Conservation (phyloP, 2,113 vertebrate genomes). For the Semnopithecus entellus region DNA sequence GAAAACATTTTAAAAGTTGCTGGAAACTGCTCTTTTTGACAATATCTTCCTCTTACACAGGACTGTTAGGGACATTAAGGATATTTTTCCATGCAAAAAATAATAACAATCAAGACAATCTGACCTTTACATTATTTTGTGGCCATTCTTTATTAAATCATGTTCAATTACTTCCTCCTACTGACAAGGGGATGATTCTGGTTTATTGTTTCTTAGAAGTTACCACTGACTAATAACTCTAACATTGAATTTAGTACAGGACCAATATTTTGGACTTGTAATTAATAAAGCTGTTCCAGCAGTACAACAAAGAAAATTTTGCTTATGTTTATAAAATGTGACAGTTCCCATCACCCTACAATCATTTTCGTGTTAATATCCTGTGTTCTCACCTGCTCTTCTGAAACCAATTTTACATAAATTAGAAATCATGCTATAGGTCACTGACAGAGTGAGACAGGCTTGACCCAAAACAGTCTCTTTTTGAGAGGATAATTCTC, state of each 20-base stretch:
- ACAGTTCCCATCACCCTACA: neutral
- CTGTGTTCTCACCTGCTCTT: neutral
- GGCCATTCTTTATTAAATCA: constrained; percentile 16
- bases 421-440: neutral
- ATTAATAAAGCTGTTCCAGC: constrained; percentile 46
- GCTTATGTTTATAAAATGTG: constrained; percentile 30
- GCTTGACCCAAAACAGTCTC: neutral
- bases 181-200: neutral
- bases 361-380: neutral
- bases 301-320: neutral
- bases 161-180: constrained; percentile 46
- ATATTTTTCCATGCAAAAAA: constrained; percentile 1
- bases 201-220: constrained; percentile 58
- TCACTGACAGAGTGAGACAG: neutral
- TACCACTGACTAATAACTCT: neutral
- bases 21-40: neutral
- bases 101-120: neutral
- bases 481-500: neutral
- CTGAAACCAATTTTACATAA: constrained; percentile 47
- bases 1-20: neutral
- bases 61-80: neutral
- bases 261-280: constrained; percentile 21
- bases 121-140: constrained; percentile 28
- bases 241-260: constrained; percentile 50
- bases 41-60: neutral